These are phyloP conservation scores for Caranx melampygus DNA, from an alignment of 2,113 vertebrate genomes.

Conservation along the genomic window DNA sequence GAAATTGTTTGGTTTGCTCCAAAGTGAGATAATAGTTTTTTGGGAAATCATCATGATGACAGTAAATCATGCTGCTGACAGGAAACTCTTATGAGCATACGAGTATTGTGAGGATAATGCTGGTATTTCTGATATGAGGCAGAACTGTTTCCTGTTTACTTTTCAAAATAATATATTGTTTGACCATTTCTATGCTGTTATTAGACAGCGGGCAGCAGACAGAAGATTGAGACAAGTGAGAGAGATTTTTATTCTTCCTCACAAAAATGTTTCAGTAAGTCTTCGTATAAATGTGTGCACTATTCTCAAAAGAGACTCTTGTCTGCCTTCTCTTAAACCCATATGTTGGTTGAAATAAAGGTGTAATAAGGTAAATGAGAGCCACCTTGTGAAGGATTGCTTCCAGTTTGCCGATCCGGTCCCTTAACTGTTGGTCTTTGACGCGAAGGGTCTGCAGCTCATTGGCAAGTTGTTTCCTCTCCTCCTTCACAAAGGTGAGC, in stretches of 20 bases:
- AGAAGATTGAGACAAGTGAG: not conserved
- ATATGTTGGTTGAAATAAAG: not conserved
- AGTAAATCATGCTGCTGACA: not conserved
- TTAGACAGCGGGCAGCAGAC: not conserved
- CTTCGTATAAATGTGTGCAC: not conserved
- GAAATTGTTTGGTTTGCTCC: not conserved
- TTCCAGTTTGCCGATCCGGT: slow-evolving; percentile 84
- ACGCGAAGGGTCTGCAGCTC: slow-evolving; percentile 83
- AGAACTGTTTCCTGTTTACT: not conserved
- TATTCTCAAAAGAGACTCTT: not conserved
- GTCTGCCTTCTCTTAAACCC: not conserved
- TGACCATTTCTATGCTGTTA: not conserved
- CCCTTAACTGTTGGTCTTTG: slow-evolving; percentile 82
- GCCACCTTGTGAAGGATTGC: slow-evolving; percentile 87
- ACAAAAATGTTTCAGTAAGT: not conserved
- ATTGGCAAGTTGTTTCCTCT: slow-evolving; percentile 83
- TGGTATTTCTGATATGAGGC: not conserved
- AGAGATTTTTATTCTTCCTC: not conserved
- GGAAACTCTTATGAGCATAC: no score
- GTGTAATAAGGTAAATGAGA: not conserved
- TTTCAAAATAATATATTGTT: not conserved
- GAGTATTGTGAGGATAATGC: no score
- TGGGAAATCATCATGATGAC: not conserved
- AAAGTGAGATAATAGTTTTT: not conserved
- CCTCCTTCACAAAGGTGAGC: slow-evolving; percentile 75